Evolutionary conservation across 2,888 invertebrate species (phyloP), one percentile per base, ranked within the genome.

Genomic region (Synanthedon andrenaeformis): DNA sequence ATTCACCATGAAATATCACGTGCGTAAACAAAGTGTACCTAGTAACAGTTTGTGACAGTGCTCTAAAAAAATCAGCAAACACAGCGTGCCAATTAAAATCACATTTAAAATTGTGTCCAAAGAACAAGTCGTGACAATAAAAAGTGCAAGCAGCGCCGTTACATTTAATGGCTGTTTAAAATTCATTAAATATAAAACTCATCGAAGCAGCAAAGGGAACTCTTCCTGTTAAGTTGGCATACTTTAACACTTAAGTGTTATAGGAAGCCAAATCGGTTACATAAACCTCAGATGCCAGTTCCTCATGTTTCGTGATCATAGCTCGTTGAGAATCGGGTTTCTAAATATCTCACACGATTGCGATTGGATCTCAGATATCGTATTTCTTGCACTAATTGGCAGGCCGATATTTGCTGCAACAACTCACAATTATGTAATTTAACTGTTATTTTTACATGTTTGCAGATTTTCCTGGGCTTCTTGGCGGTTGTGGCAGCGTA

Each of bases 391-490:
- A 23, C 54, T 57, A 57, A 57, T 57, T 57, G 54, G 54, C 49
- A 53, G 17, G 13, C 41, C 51, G 23, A 50, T 51, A 53, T 60
- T 53, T 55, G 53, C 57, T 58, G 52, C 52, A 45, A 58, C 55
- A 10, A 56, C 55, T 57, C 54, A 53, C 55, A 54, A 56, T 55
- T 56, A 55, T 52, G 54, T 53, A 49, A 35, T 45, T 50, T 49
- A 52, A 54, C 54, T 48, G 17, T 55, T 51, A 52, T 49, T 49
- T 49, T 23, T 49, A 17, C 23, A 51, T 59, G 62, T 42, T 56
- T 56, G 51, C 78, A 88, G 88, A 74, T 85, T 75, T 82, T 86
- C 72, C 73, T 88, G 78, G 88, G 86, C 74, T 76, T 85, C 63
- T 64, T 88, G 64, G 82, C 86, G 57, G 79, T 79, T 57, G 87